Conservation (phyloP, 2,113 vertebrate species). For the Ramphastos sulfuratus region DNA sequence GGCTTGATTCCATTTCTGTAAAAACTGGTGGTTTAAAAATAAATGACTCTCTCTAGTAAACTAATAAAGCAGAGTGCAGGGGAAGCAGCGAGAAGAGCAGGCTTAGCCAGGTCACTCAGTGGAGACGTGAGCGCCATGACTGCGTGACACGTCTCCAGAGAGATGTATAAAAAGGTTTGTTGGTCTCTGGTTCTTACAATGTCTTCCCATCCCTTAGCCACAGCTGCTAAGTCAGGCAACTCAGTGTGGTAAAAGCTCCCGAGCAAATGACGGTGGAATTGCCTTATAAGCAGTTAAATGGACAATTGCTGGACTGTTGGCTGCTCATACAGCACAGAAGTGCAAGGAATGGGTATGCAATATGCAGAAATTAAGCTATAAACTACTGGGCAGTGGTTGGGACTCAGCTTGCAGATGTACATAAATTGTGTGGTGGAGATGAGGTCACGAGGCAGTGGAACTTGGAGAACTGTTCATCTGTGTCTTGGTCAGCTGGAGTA, state of each 20-base stretch:
- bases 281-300: not conserved
- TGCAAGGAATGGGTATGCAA: not conserved
- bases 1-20: not conserved
- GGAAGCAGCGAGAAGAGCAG: accelerated
- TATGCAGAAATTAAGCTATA: not conserved
- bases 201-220: not conserved
- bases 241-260: not conserved
- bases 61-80: not conserved
- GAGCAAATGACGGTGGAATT: not conserved
- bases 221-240: not conserved
- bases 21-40: not conserved
- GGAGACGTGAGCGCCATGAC: not conserved
- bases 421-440: not conserved
- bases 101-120: not conserved
- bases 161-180: not conserved
- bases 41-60: not conserved
- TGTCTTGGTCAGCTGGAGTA: not conserved
- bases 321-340: not conserved
- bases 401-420: not conserved
- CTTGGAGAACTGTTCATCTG: not conserved
- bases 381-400: not conserved
- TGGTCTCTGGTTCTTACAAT: not conserved
- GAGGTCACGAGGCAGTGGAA: not conserved
- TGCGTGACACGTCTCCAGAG: not conserved
- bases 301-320: not conserved